phyloP scores from a whole-genome alignment of 2,888 invertebrate species.

The Drosophila kambysellisi region DNA sequence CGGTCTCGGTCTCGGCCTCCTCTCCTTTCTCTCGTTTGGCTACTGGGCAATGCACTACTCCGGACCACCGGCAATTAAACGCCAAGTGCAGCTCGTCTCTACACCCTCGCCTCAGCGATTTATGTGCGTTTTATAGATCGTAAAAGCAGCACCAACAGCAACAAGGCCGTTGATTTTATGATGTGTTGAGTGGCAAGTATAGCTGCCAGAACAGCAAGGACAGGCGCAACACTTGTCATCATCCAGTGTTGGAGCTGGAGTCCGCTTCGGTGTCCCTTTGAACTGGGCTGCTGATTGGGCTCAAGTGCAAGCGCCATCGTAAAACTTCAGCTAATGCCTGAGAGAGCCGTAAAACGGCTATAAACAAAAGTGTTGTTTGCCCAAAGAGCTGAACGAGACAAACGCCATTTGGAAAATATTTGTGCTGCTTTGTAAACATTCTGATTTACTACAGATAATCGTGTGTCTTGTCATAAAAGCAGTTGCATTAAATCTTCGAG shows the following conservation, averaged over 20 bases:
- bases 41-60: conserved; percentile 27
- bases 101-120: conserved; percentile 61
- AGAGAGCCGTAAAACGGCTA: conserved; percentile 76
- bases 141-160: conserved; percentile 72
- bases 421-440: conserved; percentile 53
- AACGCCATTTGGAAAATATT: conserved; percentile 36
- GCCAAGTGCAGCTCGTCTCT: conserved; percentile 54
- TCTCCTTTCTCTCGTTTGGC: neutral
- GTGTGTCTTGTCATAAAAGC: conserved; percentile 44
- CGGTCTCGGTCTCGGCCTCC: neutral
- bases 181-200: conserved; percentile 72
- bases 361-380: conserved; percentile 74
- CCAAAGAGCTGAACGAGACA: conserved; percentile 25
- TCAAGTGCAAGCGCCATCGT: conserved; percentile 75
- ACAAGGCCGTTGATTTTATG: conserved; percentile 76
- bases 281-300: conserved; percentile 52
- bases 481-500: conserved; percentile 21
- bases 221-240: conserved; percentile 59
- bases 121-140: conserved; percentile 80
- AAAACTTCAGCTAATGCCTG: conserved; percentile 72
- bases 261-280: conserved; percentile 36
- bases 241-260: conserved; percentile 14
- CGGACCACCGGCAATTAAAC: conserved; percentile 66
- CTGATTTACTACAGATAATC: conserved; percentile 69
- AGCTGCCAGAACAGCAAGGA: conserved; percentile 18